A percentile compares a stretch with the other conserved stretches of the same genome.
These are phyloP conservation scores for Sarcophaga subvicina DNA, from an alignment of 2,888 invertebrate species.

Conservation along the genomic window DNA sequence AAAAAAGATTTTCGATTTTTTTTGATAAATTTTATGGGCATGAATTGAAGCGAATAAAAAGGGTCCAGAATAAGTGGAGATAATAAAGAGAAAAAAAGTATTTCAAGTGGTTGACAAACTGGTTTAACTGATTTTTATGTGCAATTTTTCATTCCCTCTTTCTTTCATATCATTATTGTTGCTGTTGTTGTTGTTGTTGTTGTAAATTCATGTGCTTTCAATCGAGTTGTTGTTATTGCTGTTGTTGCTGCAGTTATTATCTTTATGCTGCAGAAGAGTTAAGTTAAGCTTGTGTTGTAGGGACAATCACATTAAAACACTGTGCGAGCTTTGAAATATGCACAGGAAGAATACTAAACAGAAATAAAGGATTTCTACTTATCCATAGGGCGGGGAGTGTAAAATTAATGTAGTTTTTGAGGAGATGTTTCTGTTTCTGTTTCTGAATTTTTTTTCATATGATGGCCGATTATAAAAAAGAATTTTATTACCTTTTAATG, in stretches of 20 bases:
- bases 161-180: no score
- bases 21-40: slow-evolving; percentile 5
- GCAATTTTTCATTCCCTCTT: background rate
- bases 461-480: slow-evolving; percentile 61
- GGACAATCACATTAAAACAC: no score
- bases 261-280: slow-evolving; percentile 45
- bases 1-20: no score
- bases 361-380: background rate
- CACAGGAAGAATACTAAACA: no score
- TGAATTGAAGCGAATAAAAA: slow-evolving; percentile 56
- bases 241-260: slow-evolving; percentile 49
- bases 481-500: slow-evolving; percentile 69
- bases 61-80: no score
- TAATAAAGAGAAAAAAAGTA: background rate
- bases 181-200: background rate
- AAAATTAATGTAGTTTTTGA: background rate
- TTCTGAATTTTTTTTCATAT: slow-evolving; percentile 3
- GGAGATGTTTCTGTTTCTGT: background rate
- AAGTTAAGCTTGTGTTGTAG: no score
- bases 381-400: background rate
- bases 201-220: no score
- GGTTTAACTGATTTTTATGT: slow-evolving; percentile 68
- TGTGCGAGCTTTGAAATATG: no score
- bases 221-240: slow-evolving; percentile 19
- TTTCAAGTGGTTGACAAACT: slow-evolving; percentile 67